Conservation (phyloP, 2,113 vertebrate genomes). For the Halichoeres trimaculatus region DNA sequence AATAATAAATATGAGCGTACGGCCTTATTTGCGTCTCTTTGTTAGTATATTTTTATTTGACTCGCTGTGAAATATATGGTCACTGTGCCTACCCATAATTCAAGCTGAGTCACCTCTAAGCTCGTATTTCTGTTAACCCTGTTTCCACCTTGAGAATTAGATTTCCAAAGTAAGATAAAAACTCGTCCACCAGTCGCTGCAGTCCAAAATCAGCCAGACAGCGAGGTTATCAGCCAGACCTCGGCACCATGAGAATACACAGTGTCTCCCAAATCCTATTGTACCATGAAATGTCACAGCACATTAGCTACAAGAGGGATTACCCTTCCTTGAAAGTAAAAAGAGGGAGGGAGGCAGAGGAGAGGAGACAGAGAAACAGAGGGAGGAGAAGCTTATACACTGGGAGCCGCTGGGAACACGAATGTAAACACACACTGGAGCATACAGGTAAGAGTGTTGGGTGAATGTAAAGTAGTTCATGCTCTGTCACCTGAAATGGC, state of each 20-base stretch:
- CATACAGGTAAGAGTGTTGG: slow-evolving; percentile 50
- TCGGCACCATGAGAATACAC: slow-evolving; percentile 68
- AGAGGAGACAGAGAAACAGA: slow-evolving; percentile 51
- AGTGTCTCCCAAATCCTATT: slow-evolving; percentile 77
- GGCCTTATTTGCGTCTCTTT: too few species aligned
- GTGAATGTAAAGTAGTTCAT: slow-evolving; percentile 49
- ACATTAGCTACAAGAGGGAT: slow-evolving; percentile 80
- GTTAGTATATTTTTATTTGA: background rate
- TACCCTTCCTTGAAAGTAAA: slow-evolving; percentile 73
- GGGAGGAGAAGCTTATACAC: slow-evolving; percentile 35
- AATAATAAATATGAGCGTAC: background rate
- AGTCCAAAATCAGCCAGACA: slow-evolving; percentile 66
- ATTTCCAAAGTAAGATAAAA: slow-evolving; percentile 68
- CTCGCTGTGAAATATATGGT: slow-evolving; percentile 22
- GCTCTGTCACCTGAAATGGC: slow-evolving; percentile 10
- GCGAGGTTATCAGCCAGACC: slow-evolving; percentile 71
- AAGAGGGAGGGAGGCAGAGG: slow-evolving; percentile 43
- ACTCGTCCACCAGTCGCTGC: slow-evolving; percentile 40
- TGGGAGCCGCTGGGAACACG: slow-evolving; percentile 46
- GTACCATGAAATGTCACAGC: slow-evolving; percentile 79
- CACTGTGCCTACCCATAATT: slow-evolving; percentile 26
- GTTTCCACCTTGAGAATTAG: slow-evolving; percentile 60
- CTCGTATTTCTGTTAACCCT: slow-evolving; percentile 35
- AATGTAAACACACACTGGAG: slow-evolving; percentile 36
- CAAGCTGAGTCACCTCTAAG: slow-evolving; percentile 23